Base-by-base conservation (phyloP, 2,888 invertebrate species). In the Melieria omissa region DNA sequence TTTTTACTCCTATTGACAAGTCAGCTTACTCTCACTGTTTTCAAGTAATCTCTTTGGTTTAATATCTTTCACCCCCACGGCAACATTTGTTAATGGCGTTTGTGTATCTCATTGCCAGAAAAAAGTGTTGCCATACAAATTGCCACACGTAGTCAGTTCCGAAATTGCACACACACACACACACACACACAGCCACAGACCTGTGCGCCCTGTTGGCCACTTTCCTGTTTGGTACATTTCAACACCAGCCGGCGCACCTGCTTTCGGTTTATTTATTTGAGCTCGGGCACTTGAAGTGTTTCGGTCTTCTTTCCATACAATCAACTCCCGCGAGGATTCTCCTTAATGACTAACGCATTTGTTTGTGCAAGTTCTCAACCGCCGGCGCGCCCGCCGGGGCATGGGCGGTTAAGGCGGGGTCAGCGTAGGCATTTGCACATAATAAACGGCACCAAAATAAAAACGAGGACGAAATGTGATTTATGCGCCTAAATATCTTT, bases 121-220 rank as follows among this genome's bases (percentile, higher is more conserved):
- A 52, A 52, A 52, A 52, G 42, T 29, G 29, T 29, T 29, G 29
- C 44, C 12, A 10, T 45, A 61, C 45, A 61, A 61, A 61, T 61
- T 61, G 45, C 61, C 44, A 5, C 61, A 61, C 42, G 41, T 61
- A 61, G 42, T 61, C 61, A 61, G 61, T 61, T 61, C 9, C 5
- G 44, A 52, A 52, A 52, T n/a, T 49, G 49, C 0, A 10, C 12
- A 9, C 10, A 49, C 1, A 29, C 29, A 29, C 29, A 29, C 29
- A 29, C 29, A 29, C 29, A 29, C 29, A 29, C 29, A 29, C 29
- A 29, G 29, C 29, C 29, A 29, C 29, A 29, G 29, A 29, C 29
- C 49, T 10, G 3, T 10, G 12, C 9, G 9, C 9, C 1, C 49
- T 10, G 12, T 10, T 6, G 52, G 14, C 14, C 14, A 12, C 9